Conservation (phyloP, 2,888 invertebrate genomes). For the Brachyptera risi region DNA sequence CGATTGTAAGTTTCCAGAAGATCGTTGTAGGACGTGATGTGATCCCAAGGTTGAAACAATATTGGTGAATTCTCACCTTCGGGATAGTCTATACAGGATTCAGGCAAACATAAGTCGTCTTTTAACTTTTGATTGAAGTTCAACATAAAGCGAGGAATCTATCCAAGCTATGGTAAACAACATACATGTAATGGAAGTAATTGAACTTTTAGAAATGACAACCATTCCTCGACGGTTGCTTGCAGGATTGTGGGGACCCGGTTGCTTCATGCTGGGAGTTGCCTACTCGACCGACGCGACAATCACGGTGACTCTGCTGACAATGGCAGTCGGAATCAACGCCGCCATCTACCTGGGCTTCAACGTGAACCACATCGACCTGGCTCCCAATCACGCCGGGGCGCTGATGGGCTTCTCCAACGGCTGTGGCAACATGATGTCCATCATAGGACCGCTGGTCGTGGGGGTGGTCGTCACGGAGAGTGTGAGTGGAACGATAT, state of each 20-base stretch:
- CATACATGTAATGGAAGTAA: too few species aligned
- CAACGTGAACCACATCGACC: constrained; percentile 76
- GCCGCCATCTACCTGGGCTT: constrained; percentile 72
- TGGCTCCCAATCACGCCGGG: constrained; percentile 80
- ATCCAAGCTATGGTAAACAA: neutral
- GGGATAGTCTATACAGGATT: too few species aligned
- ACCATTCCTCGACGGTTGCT: too few species aligned
- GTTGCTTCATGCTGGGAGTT: constrained; percentile 51
- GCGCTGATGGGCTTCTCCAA: constrained; percentile 83
- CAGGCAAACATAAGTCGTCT: too few species aligned
- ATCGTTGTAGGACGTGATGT: too few species aligned
- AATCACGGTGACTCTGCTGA: constrained; percentile 59
- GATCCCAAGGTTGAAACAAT: too few species aligned
- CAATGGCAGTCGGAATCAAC: constrained; percentile 70
- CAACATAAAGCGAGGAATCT: too few species aligned
- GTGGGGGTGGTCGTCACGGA: constrained; percentile 66
- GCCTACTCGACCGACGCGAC: constrained; percentile 50
- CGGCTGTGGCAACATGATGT: constrained; percentile 70
- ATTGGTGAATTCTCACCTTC: too few species aligned
- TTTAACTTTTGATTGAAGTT: too few species aligned
- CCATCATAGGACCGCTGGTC: constrained; percentile 71
- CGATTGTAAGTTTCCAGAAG: too few species aligned
- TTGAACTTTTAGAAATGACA: too few species aligned
- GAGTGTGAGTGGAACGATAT: constrained; percentile 41
- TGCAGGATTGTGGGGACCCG: constrained; percentile 47